These are phyloP conservation scores for Ifrita kowaldi DNA, from an alignment of 2,113 vertebrate genomes.

Conservation along the genomic window DNA sequence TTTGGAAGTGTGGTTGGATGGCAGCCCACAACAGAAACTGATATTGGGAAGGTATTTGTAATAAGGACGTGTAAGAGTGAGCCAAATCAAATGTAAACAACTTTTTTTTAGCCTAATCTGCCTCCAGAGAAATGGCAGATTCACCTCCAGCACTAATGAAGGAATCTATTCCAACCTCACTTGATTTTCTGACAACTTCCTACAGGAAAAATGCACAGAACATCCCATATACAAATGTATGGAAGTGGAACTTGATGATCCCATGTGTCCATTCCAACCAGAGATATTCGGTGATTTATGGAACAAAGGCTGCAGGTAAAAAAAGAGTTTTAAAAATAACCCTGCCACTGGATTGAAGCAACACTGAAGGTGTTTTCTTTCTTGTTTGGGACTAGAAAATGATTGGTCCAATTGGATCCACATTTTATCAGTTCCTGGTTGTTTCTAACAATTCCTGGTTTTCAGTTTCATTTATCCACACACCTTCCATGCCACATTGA, in stretches of 20 bases:
- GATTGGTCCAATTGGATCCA: background rate
- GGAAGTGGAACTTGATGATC: background rate
- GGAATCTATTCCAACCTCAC: background rate
- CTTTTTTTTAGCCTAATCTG: background rate
- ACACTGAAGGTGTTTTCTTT: background rate
- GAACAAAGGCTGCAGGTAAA: background rate
- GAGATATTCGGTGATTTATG: background rate
- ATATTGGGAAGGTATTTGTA: background rate
- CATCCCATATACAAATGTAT: background rate
- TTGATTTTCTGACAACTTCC: background rate
- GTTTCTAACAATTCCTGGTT: background rate
- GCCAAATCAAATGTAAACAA: background rate
- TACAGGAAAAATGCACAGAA: background rate
- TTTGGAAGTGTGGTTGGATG: background rate
- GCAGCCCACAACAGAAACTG: background rate
- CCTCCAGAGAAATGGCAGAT: background rate
- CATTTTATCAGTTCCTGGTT: background rate
- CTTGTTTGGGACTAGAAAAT: background rate
- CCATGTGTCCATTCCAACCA: background rate
- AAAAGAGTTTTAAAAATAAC: background rate
- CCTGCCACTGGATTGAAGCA: background rate
- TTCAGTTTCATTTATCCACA: background rate
- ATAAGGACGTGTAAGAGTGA: background rate
- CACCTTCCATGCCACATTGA: background rate
- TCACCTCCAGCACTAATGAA: background rate